These are phyloP conservation scores for Taeniopygia guttata DNA, from an alignment of 2,797 vertebrate species.

Conservation along the genomic window DNA sequence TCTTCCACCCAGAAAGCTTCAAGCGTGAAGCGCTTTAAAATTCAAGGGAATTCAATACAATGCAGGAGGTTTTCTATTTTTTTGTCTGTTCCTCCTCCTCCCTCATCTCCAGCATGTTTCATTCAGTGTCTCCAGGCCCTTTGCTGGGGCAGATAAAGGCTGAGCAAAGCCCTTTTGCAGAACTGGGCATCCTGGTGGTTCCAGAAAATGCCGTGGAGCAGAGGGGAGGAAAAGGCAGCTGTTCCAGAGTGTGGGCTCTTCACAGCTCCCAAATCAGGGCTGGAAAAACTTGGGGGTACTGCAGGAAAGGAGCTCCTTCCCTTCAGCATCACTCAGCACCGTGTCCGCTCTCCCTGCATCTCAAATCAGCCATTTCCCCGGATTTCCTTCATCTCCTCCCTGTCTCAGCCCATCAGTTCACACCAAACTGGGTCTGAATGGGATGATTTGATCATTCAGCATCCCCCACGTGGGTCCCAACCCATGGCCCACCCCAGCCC, in stretches of 20 bases:
- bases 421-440: background rate
- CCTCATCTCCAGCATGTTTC: conserved; percentile 2
- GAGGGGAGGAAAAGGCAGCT: background rate
- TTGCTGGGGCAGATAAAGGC: conserved; percentile 1
- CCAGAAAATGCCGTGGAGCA: background rate
- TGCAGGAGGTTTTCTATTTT: background rate
- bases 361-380: background rate
- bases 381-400: background rate
- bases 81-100: conserved; percentile 35
- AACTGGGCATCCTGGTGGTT: background rate
- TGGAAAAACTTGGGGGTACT: background rate
- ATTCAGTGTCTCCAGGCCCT: background rate
- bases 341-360: rapidly evolving
- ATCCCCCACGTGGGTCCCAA: rapidly evolving
- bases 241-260: background rate
- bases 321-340: background rate
- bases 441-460: background rate
- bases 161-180: background rate
- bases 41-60: background rate
- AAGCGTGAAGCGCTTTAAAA: background rate
- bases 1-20: background rate
- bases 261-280: background rate
- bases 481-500: background rate
- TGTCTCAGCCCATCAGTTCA: background rate
- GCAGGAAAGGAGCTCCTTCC: background rate